Evolutionary conservation across 1,140 invertebrate genomes (phyloP).

Genomic region (Cryptotermes secundus): DNA sequence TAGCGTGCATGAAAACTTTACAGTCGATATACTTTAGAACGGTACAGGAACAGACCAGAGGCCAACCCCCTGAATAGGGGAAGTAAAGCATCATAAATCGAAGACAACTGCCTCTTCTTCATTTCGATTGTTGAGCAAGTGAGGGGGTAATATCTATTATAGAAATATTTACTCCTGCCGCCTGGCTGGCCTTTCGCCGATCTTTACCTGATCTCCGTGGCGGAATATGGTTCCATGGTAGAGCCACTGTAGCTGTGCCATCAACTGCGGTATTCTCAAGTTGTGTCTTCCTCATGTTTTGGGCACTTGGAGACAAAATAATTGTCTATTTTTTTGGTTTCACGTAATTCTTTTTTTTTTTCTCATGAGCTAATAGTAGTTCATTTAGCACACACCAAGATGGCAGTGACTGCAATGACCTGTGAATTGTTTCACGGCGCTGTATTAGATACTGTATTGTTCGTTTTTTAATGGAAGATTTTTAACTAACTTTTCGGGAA

Average conservation of each 20-base stretch:
- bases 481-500: no score
- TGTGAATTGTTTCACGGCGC: no score
- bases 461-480: no score
- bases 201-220: neutral
- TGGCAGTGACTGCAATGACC: no score
- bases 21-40: neutral
- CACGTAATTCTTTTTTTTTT: no score
- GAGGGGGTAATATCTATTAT: constrained; percentile 2
- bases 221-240: neutral
- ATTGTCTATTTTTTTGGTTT: no score
- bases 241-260: neutral
- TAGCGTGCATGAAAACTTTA: neutral
- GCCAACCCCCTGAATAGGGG: neutral
- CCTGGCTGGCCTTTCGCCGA: neutral
- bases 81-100: neutral
- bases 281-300: no score
- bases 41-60: neutral
- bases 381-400: no score
- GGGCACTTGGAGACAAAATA: no score
- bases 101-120: constrained; percentile 2
- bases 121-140: neutral
- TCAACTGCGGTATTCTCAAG: no score
- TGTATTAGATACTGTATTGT: no score
- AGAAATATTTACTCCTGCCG: neutral
- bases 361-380: no score